Base-by-base conservation (phyloP, 2,888 invertebrate genomes). In the Drosophila gaucha region DNA sequence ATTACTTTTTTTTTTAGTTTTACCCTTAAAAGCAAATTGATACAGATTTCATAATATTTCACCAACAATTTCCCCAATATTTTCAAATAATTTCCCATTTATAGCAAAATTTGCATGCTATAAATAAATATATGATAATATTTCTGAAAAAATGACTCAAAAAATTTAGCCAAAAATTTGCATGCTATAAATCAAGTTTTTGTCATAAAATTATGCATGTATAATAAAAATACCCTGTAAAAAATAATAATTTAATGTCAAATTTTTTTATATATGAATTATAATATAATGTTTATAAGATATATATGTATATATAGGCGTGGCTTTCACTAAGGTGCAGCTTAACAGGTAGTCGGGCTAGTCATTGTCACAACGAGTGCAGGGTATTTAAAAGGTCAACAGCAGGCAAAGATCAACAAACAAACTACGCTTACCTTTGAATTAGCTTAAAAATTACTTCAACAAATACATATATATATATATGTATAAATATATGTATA, bases 351-450 rank as follows among this genome's bases (percentile, higher is more conserved):
- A 46, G n/a, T 46, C 41, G 31, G 20, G 20, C 46, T n/a, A 31
- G 20, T 24, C 54, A 67, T 41, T 33, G 50, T 39, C 54, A 50
- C 12, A 70, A 65, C 50, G 49, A 36, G 71, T 71, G 71, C 74
- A 56, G 39, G 33, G 26, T 16, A 56, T 43, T 36, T 26, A 49
- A 35, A 33, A 56, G 28, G 38, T 9, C 28, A 51, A 47, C 36
- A 28, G 24, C 46, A 51, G 43, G 49, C 50, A 57, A 44, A 31
- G 26, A 16, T 8, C 20, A 44, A 55, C 14, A 6, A 24, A 44
- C 24, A 38, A 35, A 30, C 56, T 73, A 75, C 70, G 75, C 72
- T 73, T 73, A 73, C 75, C 72, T 72, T 72, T 24, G 3, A 12
- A 26, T 33, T 38, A 33, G 39, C 31, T 26, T 59, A 38, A n/a